Percentiles rank a stretch among this genome's conserved stretches.
phyloP scores from a whole-genome alignment of 2,113 vertebrate species.

The Phaetusa simplex region DNA sequence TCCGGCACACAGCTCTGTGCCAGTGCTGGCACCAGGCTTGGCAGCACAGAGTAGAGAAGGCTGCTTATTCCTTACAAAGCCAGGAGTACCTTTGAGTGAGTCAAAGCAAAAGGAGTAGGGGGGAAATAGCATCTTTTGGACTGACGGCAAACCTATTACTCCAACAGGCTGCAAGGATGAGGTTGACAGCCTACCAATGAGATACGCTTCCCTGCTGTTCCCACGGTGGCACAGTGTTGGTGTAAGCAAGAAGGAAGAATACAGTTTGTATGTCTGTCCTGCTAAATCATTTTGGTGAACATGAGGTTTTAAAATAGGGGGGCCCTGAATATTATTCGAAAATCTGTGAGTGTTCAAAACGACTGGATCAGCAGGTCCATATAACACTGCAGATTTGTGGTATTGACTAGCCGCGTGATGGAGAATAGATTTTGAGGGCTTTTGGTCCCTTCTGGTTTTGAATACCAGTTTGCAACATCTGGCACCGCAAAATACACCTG shows the following conservation, averaged over 20 bases:
- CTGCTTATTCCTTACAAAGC: background rate
- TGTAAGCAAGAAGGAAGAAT: background rate
- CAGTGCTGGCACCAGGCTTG: background rate
- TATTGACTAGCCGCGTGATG: background rate
- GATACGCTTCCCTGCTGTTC: background rate
- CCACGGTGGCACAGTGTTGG: fast-evolving
- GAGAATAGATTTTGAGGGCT: background rate
- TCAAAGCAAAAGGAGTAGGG: background rate
- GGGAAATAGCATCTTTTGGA: background rate
- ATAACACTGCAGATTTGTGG: background rate
- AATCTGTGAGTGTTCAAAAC: background rate
- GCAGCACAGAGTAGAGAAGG: background rate
- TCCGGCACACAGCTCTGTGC: background rate
- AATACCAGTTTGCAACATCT: background rate
- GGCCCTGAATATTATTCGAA: background rate
- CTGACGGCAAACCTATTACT: background rate
- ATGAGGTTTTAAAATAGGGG: background rate
- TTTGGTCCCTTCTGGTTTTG: background rate
- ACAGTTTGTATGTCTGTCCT: background rate
- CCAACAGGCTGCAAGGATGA: background rate
- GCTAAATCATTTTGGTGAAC: background rate
- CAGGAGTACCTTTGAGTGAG: background rate
- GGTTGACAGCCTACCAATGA: fast-evolving
- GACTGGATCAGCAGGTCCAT: background rate
- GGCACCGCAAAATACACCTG: background rate